Conservation (phyloP, 2,888 invertebrate species). For the Andrena trimmerana region DNA sequence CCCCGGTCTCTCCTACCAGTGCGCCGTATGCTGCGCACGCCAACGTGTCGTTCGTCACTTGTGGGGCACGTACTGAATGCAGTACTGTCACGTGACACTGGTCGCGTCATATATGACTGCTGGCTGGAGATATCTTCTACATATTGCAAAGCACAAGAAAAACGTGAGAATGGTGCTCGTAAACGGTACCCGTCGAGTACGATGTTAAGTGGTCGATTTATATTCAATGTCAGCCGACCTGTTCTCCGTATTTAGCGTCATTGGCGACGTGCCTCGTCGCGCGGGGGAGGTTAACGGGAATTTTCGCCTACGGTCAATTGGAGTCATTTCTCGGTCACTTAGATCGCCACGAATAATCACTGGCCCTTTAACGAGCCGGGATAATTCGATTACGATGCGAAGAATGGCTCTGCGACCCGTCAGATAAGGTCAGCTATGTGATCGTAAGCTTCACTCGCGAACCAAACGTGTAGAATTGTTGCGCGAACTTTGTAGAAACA, state of each 20-base stretch:
- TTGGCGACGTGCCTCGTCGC: conserved; percentile 23
- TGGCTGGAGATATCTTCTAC: not conserved
- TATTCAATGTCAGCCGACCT: conserved; percentile 67
- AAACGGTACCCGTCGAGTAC: conserved; percentile 24
- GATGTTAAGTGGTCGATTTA: conserved; percentile 59
- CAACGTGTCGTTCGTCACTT: too few species aligned
- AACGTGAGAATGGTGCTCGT: conserved; percentile 10
- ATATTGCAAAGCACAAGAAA: not conserved
- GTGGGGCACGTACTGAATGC: too few species aligned
- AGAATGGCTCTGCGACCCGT: not conserved
- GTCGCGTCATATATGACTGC: not conserved
- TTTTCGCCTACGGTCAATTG: conserved; percentile 68
- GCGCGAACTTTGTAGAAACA: not conserved
- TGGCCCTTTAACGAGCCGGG: conserved; percentile 37
- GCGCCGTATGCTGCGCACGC: too few species aligned
- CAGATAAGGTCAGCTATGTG: conserved; percentile 18
- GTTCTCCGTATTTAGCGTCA: conserved; percentile 55
- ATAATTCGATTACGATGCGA: conserved; percentile 53
- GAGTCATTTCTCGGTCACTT: conserved; percentile 30
- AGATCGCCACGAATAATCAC: conserved; percentile 36
- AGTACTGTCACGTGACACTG: not conserved
- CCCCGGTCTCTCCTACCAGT: too few species aligned
- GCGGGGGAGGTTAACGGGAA: conserved; percentile 59
- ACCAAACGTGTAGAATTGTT: too few species aligned
- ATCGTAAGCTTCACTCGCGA: conserved; percentile 15